These are phyloP conservation scores for Mystacornis crossleyi DNA, from an alignment of 2,113 vertebrate species.

Conservation along the genomic window DNA sequence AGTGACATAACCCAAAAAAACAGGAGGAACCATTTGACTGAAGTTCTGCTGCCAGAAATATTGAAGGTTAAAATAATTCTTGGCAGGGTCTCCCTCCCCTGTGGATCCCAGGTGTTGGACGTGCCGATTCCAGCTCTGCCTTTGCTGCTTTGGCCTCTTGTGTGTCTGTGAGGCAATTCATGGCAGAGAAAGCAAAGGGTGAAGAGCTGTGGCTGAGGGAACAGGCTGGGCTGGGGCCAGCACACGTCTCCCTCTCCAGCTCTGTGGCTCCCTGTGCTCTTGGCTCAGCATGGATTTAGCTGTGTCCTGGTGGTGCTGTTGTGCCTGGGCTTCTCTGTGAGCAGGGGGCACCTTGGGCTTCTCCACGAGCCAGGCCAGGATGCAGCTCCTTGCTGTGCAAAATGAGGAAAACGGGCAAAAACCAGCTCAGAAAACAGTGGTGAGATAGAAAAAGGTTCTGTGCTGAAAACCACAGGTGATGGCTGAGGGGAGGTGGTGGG, in stretches of 20 bases:
- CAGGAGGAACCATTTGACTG: not conserved
- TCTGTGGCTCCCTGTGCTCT: accelerated
- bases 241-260: not conserved
- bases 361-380: not conserved
- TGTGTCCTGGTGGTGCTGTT: not conserved
- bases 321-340: not conserved
- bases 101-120: slow-evolving; percentile 37
- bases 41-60: slow-evolving; percentile 31
- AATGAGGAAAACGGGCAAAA: not conserved
- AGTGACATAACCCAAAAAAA: slow-evolving; percentile 4
- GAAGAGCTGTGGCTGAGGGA: not conserved
- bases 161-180: not conserved
- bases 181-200: not conserved
- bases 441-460: not conserved
- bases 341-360: not conserved
- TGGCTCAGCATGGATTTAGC: accelerated
- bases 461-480: not conserved
- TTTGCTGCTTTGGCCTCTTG: not conserved
- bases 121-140: not conserved
- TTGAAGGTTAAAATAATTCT: slow-evolving; percentile 57
- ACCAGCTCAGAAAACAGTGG: accelerated
- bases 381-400: not conserved
- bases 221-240: not conserved
- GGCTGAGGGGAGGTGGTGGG: not conserved
- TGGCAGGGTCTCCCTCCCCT: slow-evolving; percentile 13